Conservation (phyloP, 2,888 invertebrate species). For the Sphaerophoria rueppellii region DNA sequence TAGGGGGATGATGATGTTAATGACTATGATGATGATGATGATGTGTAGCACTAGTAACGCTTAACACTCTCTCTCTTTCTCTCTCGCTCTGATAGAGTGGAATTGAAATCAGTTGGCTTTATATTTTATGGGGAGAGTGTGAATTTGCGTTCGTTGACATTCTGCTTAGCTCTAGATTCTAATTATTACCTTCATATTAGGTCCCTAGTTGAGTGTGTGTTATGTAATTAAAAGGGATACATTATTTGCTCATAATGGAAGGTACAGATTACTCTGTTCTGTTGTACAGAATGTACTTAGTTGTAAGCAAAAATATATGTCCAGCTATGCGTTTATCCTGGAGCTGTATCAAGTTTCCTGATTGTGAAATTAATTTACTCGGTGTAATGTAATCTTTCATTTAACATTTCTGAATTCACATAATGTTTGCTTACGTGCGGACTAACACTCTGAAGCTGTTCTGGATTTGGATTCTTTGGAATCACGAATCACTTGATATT, state of each 20-base stretch:
- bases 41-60: constrained; percentile 40
- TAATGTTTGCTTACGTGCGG: background rate
- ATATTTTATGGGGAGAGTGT: constrained; percentile 21
- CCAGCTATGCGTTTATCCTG: background rate
- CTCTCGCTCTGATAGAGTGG: constrained; percentile 18
- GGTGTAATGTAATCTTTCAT: constrained; percentile 20
- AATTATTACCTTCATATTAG: constrained; percentile 37
- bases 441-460: background rate
- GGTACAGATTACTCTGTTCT: constrained; percentile 20
- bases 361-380: constrained; percentile 20
- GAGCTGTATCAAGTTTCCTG: constrained; percentile 17
- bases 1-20: constrained; percentile 16
- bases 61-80: constrained; percentile 30
- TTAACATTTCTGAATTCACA: background rate
- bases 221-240: constrained; percentile 39
- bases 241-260: constrained; percentile 26
- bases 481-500: constrained; percentile 7
- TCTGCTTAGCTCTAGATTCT: constrained; percentile 47
- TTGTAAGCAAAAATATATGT: background rate
- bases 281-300: constrained; percentile 4
- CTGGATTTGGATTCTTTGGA: background rate
- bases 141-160: constrained; percentile 65
- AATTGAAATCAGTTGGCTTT: background rate
- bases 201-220: constrained; percentile 33
- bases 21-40: constrained; percentile 1